phyloP scores from a whole-genome alignment of 2,113 vertebrate species.

The Brachyhypopomus occidentalis region DNA sequence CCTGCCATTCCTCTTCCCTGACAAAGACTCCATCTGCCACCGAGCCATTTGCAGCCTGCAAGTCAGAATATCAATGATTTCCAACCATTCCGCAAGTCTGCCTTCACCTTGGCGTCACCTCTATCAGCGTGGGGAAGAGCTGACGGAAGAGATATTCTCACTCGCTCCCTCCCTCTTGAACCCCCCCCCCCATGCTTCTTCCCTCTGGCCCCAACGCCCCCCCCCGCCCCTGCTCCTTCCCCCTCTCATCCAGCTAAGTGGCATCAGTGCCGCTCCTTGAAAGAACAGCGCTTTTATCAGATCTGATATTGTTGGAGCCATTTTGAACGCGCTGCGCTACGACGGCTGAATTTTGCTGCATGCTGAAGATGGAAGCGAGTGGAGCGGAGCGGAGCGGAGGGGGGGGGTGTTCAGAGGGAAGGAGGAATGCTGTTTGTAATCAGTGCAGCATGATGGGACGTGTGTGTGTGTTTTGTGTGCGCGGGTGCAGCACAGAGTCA shows the following conservation, averaged over 20 bases:
- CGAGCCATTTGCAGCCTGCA: conserved; percentile 86
- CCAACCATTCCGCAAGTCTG: conserved; percentile 80
- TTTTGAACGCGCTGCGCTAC: conserved; percentile 30
- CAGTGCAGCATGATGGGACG: conserved; percentile 8
- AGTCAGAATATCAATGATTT: conserved; percentile 98
- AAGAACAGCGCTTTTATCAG: conserved; percentile 53
- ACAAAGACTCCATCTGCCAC: conserved; percentile 98
- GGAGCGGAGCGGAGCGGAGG: background rate
- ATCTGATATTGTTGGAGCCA: conserved; percentile 61
- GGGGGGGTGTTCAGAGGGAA: background rate
- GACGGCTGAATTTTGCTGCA: conserved; percentile 19
- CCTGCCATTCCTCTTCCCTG: conserved; percentile 95
- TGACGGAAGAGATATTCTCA: conserved; percentile 73
- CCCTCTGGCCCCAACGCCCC: background rate
- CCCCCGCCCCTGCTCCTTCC: conserved; percentile 53
- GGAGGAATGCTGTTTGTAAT: background rate
- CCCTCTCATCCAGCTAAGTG: conserved; percentile 59
- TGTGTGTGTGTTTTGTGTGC: background rate
- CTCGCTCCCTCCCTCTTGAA: conserved; percentile 14
- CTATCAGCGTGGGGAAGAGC: conserved; percentile 72
- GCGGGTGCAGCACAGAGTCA: conserved; percentile 15
- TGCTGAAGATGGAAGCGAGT: background rate
- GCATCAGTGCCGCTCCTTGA: conserved; percentile 65
- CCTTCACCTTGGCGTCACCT: conserved; percentile 93
- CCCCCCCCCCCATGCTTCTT: conserved; percentile 51